Base-by-base conservation (phyloP, 1,140 invertebrate genomes). In the Drosophila subpulchrella region DNA sequence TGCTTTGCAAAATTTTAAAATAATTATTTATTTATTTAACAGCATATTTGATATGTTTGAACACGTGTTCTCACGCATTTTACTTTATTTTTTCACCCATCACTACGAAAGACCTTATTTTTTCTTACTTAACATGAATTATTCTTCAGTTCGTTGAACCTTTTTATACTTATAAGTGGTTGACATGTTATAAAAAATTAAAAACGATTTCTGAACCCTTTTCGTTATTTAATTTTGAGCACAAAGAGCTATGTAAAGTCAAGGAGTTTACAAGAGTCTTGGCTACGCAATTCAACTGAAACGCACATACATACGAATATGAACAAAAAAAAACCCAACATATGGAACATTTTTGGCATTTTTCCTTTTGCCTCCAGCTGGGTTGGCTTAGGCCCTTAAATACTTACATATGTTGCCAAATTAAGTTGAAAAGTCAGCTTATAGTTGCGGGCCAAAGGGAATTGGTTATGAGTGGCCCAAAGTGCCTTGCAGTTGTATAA, bases 391-490 rank as follows among this genome's bases (percentile, higher is more conserved):
- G 63, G 36, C 12, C 63, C 63, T 30, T 41, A 50, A 71, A 71
- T 48, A 34, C 32, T 34, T 48, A 34, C 32, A 10, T 48, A 58
- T 57, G 42, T 41, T 70, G 65, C 42, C 41, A 42, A 62, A 74
- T 62, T 74, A 74, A 39, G 48, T 62, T 55, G 42, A 63, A 55
- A 62, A 55, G 15, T 38, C 30, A 41, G 59, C 20, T 74, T 63
- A 39, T 53, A 68, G 65, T 55, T 63, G 55, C 4, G 30, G n/a
- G 24, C 54, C 51, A 77, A 77, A 77, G 73, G 42, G 75, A 77
- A 77, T 77, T 30, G 50, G 62, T 56, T 77, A 77, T 77, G 63
- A 77, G 63, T 36, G 44, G 41, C 36, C 48, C 44, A 60, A 73
- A 73, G 67, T 71, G 67, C 17, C 62, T 57, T 41, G 30, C 15